phyloP scores from a whole-genome alignment of 1,140 invertebrate genomes.

The Listronotus oregonensis region DNA sequence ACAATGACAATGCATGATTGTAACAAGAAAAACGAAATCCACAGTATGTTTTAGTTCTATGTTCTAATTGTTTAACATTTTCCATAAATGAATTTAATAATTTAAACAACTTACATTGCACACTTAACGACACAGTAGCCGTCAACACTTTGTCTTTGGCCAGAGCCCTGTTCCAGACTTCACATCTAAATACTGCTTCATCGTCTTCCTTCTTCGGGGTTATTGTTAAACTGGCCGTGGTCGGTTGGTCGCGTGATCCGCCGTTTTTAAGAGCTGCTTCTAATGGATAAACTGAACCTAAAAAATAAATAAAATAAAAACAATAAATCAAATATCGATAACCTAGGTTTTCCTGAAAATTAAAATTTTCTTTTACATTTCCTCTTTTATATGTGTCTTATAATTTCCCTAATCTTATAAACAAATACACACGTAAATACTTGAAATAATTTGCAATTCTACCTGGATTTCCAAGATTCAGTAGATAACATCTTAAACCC shows the following conservation, averaged over 20 bases:
- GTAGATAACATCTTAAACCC: neutral
- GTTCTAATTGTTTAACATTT: too few species aligned
- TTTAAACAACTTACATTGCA: constrained; percentile 79
- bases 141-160: constrained; percentile 77
- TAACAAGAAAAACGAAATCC: too few species aligned
- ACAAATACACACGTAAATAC: too few species aligned
- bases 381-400: too few species aligned
- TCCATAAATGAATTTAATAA: neutral
- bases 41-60: too few species aligned
- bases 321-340: neutral
- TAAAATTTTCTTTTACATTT: too few species aligned
- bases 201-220: constrained; percentile 83
- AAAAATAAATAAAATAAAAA: constrained; percentile 23
- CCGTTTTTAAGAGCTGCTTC: constrained; percentile 70
- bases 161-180: constrained; percentile 87
- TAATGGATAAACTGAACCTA: constrained; percentile 66
- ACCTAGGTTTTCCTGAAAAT: neutral
- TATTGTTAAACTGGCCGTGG: constrained; percentile 73
- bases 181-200: constrained; percentile 78
- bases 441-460: too few species aligned
- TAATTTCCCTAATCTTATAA: too few species aligned
- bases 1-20: too few species aligned
- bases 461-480: neutral
- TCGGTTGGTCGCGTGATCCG: constrained; percentile 70
- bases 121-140: constrained; percentile 76